These are phyloP conservation scores for Drosophila rubida DNA, from an alignment of 2,888 invertebrate species.

Conservation along the genomic window DNA sequence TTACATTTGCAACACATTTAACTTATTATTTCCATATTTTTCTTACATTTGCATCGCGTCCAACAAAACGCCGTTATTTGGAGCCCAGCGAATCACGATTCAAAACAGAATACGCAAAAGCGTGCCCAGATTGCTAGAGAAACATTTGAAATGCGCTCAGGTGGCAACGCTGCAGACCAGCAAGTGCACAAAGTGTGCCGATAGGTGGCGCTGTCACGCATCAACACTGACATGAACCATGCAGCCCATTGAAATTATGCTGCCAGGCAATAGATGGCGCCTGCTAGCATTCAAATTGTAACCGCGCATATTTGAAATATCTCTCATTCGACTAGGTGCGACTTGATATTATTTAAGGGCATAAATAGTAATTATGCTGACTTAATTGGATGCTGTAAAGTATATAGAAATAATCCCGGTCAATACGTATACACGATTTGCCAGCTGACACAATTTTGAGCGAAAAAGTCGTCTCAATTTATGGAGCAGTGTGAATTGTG, in stretches of 20 bases:
- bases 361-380: not conserved
- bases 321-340: not conserved
- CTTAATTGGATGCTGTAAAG: too few relatives aligned
- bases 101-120: constrained; percentile 50
- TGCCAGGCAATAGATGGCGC: not conserved
- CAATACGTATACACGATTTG: not conserved
- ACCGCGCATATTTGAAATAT: constrained; percentile 1
- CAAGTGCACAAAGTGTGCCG: not conserved
- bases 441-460: not conserved
- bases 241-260: not conserved
- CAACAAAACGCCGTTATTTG: constrained; percentile 56
- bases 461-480: constrained; percentile 8
- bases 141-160: not conserved
- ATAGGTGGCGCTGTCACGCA: constrained; percentile 21
- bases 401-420: not conserved
- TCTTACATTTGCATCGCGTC: constrained; percentile 56
- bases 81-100: constrained; percentile 46
- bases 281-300: too few relatives aligned
- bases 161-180: constrained; percentile 11
- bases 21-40: constrained; percentile 67
- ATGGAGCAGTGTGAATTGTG: constrained; percentile 40
- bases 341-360: not conserved
- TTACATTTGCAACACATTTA: constrained; percentile 55
- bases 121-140: constrained; percentile 8
- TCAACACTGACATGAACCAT: not conserved